phyloP scores from a whole-genome alignment of 2,888 invertebrate species.

The Notocelia uddmanniana region DNA sequence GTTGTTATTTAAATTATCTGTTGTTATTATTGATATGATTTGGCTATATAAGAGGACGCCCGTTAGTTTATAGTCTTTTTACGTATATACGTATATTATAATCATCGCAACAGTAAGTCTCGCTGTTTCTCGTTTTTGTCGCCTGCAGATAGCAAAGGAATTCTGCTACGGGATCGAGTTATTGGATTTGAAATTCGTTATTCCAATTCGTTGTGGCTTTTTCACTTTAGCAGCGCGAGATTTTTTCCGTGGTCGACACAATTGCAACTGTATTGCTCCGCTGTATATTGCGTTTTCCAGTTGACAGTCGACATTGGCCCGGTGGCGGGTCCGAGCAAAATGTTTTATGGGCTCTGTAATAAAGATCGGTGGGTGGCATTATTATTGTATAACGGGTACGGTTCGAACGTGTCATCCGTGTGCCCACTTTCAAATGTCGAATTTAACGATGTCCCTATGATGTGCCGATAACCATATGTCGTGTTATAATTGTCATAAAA shows the following conservation, averaged over 20 bases:
- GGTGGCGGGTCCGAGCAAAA: constrained; percentile 52
- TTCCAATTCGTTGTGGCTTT: constrained; percentile 68
- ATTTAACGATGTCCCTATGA: background rate
- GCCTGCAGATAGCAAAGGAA: constrained; percentile 52
- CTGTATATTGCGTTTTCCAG: constrained; percentile 69
- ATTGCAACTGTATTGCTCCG: constrained; percentile 65
- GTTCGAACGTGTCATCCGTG: background rate
- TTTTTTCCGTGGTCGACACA: constrained; percentile 68
- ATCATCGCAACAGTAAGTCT: constrained; percentile 4
- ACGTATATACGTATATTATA: background rate
- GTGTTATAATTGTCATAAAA: too few species aligned
- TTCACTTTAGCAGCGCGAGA: constrained; percentile 68
- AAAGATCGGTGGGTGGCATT: constrained; percentile 50
- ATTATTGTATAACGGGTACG: constrained; percentile 44
- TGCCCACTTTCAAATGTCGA: background rate
- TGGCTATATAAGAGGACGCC: background rate
- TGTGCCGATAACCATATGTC: too few species aligned
- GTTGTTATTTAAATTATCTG: background rate
- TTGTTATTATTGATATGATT: too few species aligned
- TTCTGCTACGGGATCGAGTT: constrained; percentile 58
- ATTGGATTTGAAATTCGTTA: constrained; percentile 81
- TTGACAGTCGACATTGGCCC: constrained; percentile 62
- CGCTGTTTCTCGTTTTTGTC: constrained; percentile 23
- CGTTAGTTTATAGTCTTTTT: background rate
- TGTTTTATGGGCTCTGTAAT: constrained; percentile 72